These are phyloP conservation scores for Tympanoctomys barrerae DNA, from an alignment of 2,797 vertebrate genomes.

Conservation along the genomic window DNA sequence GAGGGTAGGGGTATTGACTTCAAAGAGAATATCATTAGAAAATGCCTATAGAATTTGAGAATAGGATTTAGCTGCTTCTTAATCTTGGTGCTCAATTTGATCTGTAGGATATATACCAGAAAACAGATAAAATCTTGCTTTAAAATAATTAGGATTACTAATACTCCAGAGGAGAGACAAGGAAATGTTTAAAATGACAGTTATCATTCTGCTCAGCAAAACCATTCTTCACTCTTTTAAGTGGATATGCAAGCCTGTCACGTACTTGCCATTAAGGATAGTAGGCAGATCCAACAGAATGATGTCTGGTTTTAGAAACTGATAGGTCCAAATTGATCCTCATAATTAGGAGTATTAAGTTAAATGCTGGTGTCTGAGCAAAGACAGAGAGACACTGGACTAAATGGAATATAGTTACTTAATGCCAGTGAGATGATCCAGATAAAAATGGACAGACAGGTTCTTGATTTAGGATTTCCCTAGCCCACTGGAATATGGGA, in stretches of 20 bases:
- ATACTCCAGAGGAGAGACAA: constrained; percentile 70
- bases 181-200: constrained; percentile 75
- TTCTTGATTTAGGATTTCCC: constrained; percentile 63
- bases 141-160: constrained; percentile 82
- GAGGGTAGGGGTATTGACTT: neutral
- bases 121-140: constrained; percentile 74
- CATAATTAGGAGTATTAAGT: constrained; percentile 79
- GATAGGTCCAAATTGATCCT: constrained; percentile 79
- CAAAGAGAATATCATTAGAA: constrained; percentile 74
- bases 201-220: constrained; percentile 70
- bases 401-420: constrained; percentile 75
- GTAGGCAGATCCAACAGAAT: constrained; percentile 64
- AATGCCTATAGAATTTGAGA: constrained; percentile 69
- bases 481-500: constrained; percentile 6
- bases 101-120: constrained; percentile 49
- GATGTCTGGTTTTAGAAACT: constrained; percentile 76
- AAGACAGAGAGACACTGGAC: constrained; percentile 74
- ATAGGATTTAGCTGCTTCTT: constrained; percentile 58
- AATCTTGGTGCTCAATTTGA: constrained; percentile 68
- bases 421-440: constrained; percentile 65
- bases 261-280: constrained; percentile 74
- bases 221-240: constrained; percentile 68
- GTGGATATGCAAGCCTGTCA: constrained; percentile 76
- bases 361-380: constrained; percentile 75
- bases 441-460: constrained; percentile 68